Conservation (phyloP, 2,888 invertebrate genomes). For the Stictocephala bisonia region DNA sequence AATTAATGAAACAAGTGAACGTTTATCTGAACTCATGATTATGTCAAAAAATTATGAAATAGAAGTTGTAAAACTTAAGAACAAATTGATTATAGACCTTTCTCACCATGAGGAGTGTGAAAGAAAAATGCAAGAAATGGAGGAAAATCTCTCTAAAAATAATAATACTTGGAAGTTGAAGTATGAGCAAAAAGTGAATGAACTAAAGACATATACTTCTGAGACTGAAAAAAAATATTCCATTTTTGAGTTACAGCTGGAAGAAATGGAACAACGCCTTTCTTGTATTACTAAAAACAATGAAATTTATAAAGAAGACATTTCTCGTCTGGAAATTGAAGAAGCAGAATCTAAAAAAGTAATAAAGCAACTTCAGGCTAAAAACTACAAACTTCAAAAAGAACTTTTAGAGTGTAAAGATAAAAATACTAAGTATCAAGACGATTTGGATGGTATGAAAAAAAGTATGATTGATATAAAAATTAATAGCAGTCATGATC, state of each 20-base stretch:
- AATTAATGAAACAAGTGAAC: background rate
- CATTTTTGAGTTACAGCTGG: too few species aligned
- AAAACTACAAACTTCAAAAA: conserved; percentile 20
- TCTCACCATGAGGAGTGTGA: conserved; percentile 50
- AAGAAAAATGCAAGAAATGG: conserved; percentile 62
- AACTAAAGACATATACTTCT: too few species aligned
- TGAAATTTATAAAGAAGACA: conserved; percentile 25
- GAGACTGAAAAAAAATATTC: too few species aligned
- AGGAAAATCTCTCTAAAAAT: conserved; percentile 63
- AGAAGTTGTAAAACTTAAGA: conserved; percentile 34
- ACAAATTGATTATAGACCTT: conserved; percentile 8
- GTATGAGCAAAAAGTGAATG: too few species aligned
- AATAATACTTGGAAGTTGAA: too few species aligned
- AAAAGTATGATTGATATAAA: conserved; percentile 16
- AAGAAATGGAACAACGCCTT: too few species aligned
- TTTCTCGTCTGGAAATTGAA: conserved; percentile 27
- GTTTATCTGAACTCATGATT: background rate
- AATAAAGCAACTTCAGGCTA: conserved; percentile 38
- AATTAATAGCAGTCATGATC: background rate
- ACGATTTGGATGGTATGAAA: conserved; percentile 33
- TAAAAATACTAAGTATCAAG: conserved; percentile 11
- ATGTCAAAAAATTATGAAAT: background rate
- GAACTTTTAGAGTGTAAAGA: conserved; percentile 27
- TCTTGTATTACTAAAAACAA: too few species aligned
- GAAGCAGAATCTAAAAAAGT: background rate